Percentiles rank a stretch among this genome's conserved stretches.
These are phyloP conservation scores for Ellobius talpinus DNA, from an alignment of 2,113 vertebrate species.

Conservation along the genomic window DNA sequence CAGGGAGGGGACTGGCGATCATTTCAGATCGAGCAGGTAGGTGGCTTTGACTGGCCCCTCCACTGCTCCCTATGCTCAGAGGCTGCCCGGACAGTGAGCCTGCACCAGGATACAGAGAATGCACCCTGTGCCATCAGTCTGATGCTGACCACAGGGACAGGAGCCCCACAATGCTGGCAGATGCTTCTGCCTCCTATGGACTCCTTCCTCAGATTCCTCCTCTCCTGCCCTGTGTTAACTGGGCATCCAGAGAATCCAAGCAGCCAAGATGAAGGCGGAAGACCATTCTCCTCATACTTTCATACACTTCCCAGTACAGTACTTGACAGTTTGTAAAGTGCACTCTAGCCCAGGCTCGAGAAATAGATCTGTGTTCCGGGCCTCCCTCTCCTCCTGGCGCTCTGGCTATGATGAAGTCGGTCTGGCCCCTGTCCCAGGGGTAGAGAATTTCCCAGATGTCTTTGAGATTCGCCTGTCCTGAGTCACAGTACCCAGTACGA, in stretches of 20 bases:
- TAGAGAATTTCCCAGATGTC: not conserved
- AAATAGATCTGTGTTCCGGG: not conserved
- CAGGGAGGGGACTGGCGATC: not conserved
- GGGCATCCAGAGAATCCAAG: not conserved
- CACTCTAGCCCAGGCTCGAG: not conserved
- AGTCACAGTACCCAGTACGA: not conserved
- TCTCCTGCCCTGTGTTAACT: not conserved
- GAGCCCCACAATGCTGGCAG: not conserved
- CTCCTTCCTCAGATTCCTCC: not conserved
- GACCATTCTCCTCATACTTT: not conserved
- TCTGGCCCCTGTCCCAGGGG: not conserved
- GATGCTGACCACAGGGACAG: not conserved
- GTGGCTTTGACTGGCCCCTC: not conserved
- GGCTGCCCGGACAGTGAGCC: not conserved
- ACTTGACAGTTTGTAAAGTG: not conserved
- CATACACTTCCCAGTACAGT: not conserved
- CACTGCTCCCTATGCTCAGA: not conserved
- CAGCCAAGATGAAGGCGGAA: not conserved
- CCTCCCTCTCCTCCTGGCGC: not conserved
- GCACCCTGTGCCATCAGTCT: not conserved
- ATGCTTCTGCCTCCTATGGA: accelerated
- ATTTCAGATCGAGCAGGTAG: not conserved
- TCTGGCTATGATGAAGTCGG: not conserved
- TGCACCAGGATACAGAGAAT: not conserved
- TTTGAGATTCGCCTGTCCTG: not conserved